These are phyloP conservation scores for Perizoma affinitatum DNA, from an alignment of 2,888 invertebrate species.

Conservation along the genomic window DNA sequence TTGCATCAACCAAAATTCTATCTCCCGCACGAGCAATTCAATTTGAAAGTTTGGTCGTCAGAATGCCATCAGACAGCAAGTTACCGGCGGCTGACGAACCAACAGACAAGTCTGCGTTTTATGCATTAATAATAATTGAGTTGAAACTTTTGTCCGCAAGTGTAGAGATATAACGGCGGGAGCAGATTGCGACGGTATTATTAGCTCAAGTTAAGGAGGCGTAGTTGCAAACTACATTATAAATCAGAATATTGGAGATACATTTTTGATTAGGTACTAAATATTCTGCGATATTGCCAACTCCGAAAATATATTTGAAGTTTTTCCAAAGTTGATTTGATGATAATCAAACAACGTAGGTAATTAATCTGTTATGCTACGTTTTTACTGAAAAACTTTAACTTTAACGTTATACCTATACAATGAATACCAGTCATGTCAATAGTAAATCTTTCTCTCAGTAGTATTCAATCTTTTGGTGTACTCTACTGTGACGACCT, in stretches of 20 bases:
- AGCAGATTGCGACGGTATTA: conserved; percentile 16
- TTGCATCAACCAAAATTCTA: conserved; percentile 19
- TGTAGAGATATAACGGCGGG: conserved; percentile 12
- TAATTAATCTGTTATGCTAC: too few species aligned
- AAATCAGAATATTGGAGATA: background rate
- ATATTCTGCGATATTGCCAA: too few species aligned
- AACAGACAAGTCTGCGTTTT: conserved; percentile 17
- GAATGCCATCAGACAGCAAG: conserved; percentile 28
- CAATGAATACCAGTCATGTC: too few species aligned
- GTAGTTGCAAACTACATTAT: conserved; percentile 2
- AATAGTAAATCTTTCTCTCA: too few species aligned
- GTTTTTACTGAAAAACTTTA: too few species aligned
- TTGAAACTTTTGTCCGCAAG: conserved; percentile 21
- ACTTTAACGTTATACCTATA: too few species aligned
- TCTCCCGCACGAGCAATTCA: conserved; percentile 18
- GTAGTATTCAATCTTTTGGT: too few species aligned
- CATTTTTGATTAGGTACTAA: background rate
- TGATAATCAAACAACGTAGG: too few species aligned
- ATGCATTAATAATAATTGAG: conserved; percentile 26
- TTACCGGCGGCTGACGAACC: conserved; percentile 11
- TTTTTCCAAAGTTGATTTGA: too few species aligned
- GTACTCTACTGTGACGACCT: too few species aligned
- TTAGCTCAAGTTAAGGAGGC: conserved; percentile 12
- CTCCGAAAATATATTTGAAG: too few species aligned
- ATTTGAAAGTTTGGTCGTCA: conserved; percentile 33